These are phyloP conservation scores for Capitulum mitella DNA, from an alignment of 2,888 invertebrate species.

Conservation along the genomic window DNA sequence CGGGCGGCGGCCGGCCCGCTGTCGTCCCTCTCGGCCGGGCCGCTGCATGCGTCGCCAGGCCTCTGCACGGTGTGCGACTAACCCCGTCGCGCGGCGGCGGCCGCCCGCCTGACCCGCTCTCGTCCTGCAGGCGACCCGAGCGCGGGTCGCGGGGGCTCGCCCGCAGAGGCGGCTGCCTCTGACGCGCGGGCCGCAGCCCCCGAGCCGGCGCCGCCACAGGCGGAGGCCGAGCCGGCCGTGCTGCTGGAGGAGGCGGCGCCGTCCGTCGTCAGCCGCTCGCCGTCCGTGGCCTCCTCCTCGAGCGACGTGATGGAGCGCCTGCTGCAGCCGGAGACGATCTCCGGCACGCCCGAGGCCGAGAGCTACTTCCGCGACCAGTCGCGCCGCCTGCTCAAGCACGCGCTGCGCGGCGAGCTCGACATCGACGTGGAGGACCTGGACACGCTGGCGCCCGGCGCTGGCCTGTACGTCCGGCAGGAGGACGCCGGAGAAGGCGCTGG, in stretches of 20 bases:
- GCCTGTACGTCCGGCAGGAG: conserved; percentile 2
- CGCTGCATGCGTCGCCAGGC: neutral
- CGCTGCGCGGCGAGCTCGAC: neutral
- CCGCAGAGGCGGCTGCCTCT: neutral
- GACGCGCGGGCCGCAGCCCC: neutral
- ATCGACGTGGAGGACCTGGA: conserved; percentile 1
- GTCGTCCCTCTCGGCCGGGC: neutral
- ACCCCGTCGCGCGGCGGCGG: neutral
- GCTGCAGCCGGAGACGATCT: conserved; percentile 32
- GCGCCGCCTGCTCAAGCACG: neutral
- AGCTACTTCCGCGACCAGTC: conserved; percentile 32
- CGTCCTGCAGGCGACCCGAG: neutral
- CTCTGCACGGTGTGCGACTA: neutral
- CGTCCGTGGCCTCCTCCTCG: neutral
- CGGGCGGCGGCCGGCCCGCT: neutral
- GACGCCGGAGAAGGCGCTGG: no score
- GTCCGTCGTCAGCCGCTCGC: conserved; percentile 24
- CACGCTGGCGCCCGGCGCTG: neutral
- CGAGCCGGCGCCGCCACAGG: neutral
- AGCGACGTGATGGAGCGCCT: conserved; percentile 27
- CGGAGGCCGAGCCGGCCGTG: neutral
- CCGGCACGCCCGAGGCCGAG: conserved; percentile 32
- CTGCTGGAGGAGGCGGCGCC: neutral
- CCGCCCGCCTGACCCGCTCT: neutral
- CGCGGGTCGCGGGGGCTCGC: neutral